A percentile compares a stretch with the other conserved stretches of the same genome.
Conservation (phyloP, 2,888 invertebrate species). For the Calameuta filiformis region DNA sequence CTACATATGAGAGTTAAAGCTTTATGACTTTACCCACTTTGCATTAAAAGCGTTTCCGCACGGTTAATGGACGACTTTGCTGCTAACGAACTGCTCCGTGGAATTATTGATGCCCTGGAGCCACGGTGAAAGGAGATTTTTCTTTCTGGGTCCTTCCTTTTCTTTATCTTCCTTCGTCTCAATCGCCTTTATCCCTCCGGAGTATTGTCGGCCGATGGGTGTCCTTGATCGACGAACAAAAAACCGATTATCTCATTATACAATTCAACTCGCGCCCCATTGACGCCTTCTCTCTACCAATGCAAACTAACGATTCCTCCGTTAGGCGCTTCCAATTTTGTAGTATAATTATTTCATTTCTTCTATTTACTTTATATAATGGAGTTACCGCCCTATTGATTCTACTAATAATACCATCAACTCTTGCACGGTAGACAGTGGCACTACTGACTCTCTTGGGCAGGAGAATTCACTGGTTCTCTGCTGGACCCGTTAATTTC, state of each 20-base stretch:
- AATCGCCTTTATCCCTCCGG: background rate
- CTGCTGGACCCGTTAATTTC: background rate
- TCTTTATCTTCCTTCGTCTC: background rate
- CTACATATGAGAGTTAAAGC: slow-evolving; percentile 38
- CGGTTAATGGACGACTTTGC: slow-evolving; percentile 45
- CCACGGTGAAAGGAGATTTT: slow-evolving; percentile 9
- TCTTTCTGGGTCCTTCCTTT: background rate
- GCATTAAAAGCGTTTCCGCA: slow-evolving; percentile 46
- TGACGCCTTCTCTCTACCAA: background rate
- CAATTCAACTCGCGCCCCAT: background rate
- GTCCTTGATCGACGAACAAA: background rate
- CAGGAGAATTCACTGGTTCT: background rate
- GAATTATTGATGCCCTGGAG: slow-evolving; percentile 40
- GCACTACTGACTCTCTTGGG: background rate
- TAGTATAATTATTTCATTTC: background rate
- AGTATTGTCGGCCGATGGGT: background rate
- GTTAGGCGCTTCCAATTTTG: background rate
- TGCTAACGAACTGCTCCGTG: slow-evolving; percentile 34
- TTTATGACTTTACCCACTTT: slow-evolving; percentile 47
- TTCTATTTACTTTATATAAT: background rate
- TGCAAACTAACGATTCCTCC: background rate
- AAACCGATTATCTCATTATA: background rate
- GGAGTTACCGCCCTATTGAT: background rate
- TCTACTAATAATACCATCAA: background rate
- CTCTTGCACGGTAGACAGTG: background rate